Percentiles rank a stretch among this genome's conserved stretches.
These are phyloP conservation scores for Diadegma fenestrale DNA, from an alignment of 2,888 invertebrate genomes.

Conservation along the genomic window DNA sequence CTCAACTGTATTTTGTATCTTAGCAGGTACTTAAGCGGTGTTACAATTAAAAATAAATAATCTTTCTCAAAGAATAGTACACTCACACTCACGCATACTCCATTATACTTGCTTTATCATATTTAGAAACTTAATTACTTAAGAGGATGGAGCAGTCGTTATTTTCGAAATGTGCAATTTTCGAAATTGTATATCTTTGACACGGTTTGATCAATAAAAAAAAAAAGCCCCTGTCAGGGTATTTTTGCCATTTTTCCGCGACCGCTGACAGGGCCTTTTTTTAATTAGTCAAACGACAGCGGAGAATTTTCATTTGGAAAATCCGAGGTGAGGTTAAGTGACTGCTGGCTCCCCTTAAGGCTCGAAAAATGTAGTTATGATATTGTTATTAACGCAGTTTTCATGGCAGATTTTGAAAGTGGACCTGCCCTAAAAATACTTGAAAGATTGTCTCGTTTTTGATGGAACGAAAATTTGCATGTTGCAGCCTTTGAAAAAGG, in stretches of 20 bases:
- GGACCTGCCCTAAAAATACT: not conserved
- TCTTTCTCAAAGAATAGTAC: conserved; percentile 31
- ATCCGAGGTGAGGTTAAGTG: too few relatives aligned
- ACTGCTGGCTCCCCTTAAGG: too few relatives aligned
- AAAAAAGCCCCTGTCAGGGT: too few relatives aligned
- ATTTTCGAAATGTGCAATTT: too few relatives aligned
- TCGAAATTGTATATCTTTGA: too few relatives aligned
- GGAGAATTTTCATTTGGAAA: too few relatives aligned
- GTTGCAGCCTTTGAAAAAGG: not conserved
- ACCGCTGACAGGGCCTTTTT: too few relatives aligned
- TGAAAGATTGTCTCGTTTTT: not conserved
- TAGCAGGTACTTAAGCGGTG: conserved; percentile 59
- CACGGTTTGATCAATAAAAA: too few relatives aligned
- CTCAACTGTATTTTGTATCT: conserved; percentile 43
- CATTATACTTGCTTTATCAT: conserved; percentile 53
- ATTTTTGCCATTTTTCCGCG: too few relatives aligned
- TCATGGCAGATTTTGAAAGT: conserved; percentile 4
- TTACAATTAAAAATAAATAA: conserved; percentile 65
- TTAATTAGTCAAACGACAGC: too few relatives aligned
- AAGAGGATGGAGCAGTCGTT: too few relatives aligned
- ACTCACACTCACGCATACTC: conserved; percentile 34
- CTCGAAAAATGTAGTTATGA: conserved; percentile 34
- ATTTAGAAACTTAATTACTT: conserved; percentile 33
- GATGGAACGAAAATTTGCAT: not conserved
- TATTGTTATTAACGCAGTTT: conserved; percentile 28